phyloP scores from a whole-genome alignment of 1,140 invertebrate species.

The Theocolax elegans region DNA sequence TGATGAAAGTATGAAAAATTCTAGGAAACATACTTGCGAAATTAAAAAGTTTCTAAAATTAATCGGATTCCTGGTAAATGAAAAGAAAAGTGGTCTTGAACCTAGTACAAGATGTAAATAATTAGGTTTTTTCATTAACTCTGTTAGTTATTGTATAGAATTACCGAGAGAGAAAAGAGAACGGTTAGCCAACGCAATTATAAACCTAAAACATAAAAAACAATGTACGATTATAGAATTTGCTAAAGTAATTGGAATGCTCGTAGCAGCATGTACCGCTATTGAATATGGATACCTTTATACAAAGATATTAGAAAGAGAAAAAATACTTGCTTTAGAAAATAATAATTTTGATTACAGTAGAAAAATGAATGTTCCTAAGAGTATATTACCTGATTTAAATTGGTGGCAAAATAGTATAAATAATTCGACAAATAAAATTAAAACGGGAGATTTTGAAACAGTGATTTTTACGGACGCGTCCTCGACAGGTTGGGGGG shows the following conservation, averaged over 20 bases:
- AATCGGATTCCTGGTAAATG: constrained; percentile 36
- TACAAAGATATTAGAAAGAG: neutral
- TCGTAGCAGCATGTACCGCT: constrained; percentile 14
- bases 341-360: neutral
- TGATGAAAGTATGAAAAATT: neutral
- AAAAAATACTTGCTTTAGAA: neutral
- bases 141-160: neutral
- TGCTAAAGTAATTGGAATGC: constrained; percentile 17
- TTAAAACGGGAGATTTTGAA: neutral
- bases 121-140: constrained; percentile 36
- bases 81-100: constrained; percentile 3
- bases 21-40: constrained; percentile 7
- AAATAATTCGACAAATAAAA: neutral
- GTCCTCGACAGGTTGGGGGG: neutral
- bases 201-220: neutral
- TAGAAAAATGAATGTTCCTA: neutral
- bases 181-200: neutral
- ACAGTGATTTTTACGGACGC: neutral
- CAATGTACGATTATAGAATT: constrained; percentile 9
- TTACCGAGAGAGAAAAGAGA: constrained; percentile 29
- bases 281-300: no score
- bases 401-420: neutral
- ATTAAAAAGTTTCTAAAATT: constrained; percentile 2
- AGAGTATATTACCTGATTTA: neutral
- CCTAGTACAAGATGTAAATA: constrained; percentile 16